Conservation (phyloP, 1,140 invertebrate species). For the Heliconius congener region DNA sequence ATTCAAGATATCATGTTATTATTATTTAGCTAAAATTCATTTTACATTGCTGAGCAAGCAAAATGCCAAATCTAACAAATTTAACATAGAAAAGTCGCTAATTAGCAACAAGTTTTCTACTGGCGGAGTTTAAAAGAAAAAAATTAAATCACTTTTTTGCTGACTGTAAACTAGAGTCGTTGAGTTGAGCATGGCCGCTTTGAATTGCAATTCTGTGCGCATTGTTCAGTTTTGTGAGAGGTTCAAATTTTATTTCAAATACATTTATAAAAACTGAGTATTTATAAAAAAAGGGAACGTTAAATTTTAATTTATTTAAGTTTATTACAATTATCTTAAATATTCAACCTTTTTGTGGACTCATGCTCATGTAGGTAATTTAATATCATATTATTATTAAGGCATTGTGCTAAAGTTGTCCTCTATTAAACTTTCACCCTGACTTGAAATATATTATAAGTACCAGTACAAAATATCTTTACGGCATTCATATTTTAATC, state of each 20-base stretch:
- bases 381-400: no score
- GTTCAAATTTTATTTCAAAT: constrained; percentile 14
- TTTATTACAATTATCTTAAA: no score
- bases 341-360: no score
- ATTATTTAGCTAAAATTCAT: not conserved
- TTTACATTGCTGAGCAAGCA: not conserved
- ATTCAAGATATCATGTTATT: not conserved
- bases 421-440: no score
- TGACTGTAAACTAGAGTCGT: constrained; percentile 19
- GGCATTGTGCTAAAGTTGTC: no score
- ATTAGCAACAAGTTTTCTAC: constrained; percentile 7
- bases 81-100: not conserved
- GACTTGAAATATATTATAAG: no score
- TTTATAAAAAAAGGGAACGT: no score
- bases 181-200: constrained; percentile 25
- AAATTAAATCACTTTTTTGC: constrained; percentile 14
- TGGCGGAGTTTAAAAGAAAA: not conserved
- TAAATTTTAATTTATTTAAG: no score
- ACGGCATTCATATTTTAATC: no score
- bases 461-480: no score
- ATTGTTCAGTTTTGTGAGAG: constrained; percentile 23
- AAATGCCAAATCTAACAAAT: not conserved
- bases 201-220: constrained; percentile 31
- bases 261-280: not conserved
- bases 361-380: no score